phyloP scores from a whole-genome alignment of 2,888 invertebrate species.

The Xanthorhoe designata region DNA sequence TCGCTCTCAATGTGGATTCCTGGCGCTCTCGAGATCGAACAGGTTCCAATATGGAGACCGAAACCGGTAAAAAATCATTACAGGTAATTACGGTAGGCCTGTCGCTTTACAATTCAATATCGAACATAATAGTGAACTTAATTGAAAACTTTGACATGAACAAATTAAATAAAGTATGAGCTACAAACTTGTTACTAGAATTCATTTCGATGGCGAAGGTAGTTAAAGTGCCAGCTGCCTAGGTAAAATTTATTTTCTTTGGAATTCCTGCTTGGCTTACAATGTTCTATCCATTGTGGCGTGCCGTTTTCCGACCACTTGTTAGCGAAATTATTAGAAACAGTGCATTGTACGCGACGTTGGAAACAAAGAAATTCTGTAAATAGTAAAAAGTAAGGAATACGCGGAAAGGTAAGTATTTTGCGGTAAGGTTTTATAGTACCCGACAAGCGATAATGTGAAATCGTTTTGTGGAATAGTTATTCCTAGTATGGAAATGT shows the following conservation, averaged over 20 bases:
- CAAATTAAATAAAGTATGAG: constrained; percentile 13
- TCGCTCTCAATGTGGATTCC: constrained; percentile 73
- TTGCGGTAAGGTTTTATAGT: constrained; percentile 49
- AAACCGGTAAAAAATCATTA: constrained; percentile 81
- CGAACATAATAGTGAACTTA: constrained; percentile 57
- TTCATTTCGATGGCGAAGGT: constrained; percentile 34
- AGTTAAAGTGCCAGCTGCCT: constrained; percentile 41
- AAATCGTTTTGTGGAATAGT: constrained; percentile 44
- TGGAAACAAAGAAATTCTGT: constrained; percentile 75
- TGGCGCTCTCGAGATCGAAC: constrained; percentile 75
- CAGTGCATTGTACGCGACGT: constrained; percentile 67
- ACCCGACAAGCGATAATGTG: constrained; percentile 51
- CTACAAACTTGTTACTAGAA: constrained; percentile 28
- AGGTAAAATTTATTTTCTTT: constrained; percentile 56
- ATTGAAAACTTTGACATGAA: constrained; percentile 48
- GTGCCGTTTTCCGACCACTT: constrained; percentile 65
- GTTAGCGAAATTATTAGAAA: constrained; percentile 77
- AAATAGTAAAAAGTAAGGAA: constrained; percentile 71
- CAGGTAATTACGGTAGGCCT: constrained; percentile 77
- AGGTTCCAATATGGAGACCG: constrained; percentile 76
- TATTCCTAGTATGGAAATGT: constrained; percentile 41
- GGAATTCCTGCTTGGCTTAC: constrained; percentile 56
- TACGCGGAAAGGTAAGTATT: constrained; percentile 63
- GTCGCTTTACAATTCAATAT: constrained; percentile 68
- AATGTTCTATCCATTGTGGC: constrained; percentile 64